These are phyloP conservation scores for Taxidea taxus DNA, from an alignment of 2,113 vertebrate species.

Conservation along the genomic window DNA sequence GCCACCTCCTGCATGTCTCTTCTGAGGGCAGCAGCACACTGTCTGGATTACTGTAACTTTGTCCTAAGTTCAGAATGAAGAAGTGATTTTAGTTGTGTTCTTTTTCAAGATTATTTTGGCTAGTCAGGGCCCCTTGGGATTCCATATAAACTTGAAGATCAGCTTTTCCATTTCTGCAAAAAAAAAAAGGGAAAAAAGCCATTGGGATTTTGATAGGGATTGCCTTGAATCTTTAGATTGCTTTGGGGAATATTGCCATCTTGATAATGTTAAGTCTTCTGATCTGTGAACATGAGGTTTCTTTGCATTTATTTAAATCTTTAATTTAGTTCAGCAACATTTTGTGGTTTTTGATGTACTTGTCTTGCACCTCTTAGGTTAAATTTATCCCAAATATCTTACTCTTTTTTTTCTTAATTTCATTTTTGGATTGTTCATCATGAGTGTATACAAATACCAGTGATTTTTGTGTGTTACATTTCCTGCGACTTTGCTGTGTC, in stretches of 20 bases:
- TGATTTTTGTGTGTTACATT: neutral
- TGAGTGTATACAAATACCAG: neutral
- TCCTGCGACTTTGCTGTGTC: neutral
- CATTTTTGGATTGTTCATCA: neutral
- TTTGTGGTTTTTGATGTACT: neutral
- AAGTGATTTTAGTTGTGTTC: neutral
- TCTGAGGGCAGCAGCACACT: neutral
- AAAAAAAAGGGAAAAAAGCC: neutral
- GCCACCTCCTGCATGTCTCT: neutral
- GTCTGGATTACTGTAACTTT: neutral
- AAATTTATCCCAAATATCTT: neutral
- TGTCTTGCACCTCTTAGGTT: neutral
- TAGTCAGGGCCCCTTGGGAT: neutral
- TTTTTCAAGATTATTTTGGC: neutral
- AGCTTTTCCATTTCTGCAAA: neutral
- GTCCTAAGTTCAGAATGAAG: neutral
- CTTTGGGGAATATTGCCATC: neutral
- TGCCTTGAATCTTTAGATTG: neutral
- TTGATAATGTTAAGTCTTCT: neutral
- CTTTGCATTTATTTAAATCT: neutral
- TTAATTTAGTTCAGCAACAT: neutral
- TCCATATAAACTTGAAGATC: neutral
- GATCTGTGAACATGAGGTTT: neutral
- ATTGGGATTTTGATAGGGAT: neutral
- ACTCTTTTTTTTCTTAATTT: neutral